Evolutionary conservation across 2,888 invertebrate genomes (phyloP).

Genomic region (Amiota minor): DNA sequence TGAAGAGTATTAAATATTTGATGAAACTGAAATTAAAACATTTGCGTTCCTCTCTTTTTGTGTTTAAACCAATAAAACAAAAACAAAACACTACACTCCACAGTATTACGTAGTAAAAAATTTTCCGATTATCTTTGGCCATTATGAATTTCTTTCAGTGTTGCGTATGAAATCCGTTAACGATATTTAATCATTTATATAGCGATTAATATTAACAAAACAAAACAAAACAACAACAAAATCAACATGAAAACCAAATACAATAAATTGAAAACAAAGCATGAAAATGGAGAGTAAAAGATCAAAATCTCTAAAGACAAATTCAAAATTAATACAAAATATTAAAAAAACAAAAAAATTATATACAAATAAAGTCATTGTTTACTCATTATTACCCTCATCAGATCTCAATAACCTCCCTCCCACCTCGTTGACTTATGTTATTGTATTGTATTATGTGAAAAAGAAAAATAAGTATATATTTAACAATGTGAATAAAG

Average conservation of each 20-base stretch:
- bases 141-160: background rate
- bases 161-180: constrained; percentile 52
- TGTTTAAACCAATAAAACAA: no score
- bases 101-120: constrained; percentile 11
- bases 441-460: no score
- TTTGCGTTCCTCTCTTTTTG: no score
- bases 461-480: background rate
- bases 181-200: constrained; percentile 59
- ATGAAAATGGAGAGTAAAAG: background rate
- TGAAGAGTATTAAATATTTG: no score
- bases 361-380: background rate
- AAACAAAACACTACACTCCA: background rate
- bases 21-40: no score
- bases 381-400: background rate
- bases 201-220: constrained; percentile 26
- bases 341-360: no score
- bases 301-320: background rate
- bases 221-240: constrained; percentile 22
- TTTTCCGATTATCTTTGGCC: constrained; percentile 15
- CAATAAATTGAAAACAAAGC: background rate
- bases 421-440: background rate
- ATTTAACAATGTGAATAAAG: no score
- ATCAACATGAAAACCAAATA: background rate
- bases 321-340: constrained; percentile 3
- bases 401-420: background rate